Evolutionary conservation across 2,888 invertebrate species (phyloP).

Genomic region (Labia minor): DNA sequence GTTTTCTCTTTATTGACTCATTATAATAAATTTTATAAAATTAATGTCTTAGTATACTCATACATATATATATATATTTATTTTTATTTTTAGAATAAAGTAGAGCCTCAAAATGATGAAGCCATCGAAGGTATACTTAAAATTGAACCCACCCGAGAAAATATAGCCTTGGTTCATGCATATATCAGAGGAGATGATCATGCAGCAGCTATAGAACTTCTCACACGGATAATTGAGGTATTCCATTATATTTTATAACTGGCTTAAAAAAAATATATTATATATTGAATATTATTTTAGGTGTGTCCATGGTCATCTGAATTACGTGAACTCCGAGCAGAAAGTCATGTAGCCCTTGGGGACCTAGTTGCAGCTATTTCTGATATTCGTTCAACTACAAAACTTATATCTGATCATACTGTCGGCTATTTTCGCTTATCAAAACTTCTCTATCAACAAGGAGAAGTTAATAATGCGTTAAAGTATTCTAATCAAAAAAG

Average conservation of each 20-base stretch:
- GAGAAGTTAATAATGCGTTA: constrained; percentile 82
- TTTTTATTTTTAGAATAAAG: constrained; percentile 41
- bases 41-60: no score
- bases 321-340: constrained; percentile 74
- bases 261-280: not conserved
- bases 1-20: no score
- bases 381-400: constrained; percentile 82
- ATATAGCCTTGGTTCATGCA: constrained; percentile 53
- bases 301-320: constrained; percentile 79
- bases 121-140: constrained; percentile 57
- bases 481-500: constrained; percentile 43
- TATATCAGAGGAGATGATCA: constrained; percentile 45
- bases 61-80: no score
- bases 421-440: constrained; percentile 75
- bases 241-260: constrained; percentile 18
- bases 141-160: constrained; percentile 52
- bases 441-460: constrained; percentile 73
- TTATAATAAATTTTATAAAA: no score
- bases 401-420: constrained; percentile 85
- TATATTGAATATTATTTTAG: constrained; percentile 32
- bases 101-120: constrained; percentile 67
- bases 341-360: constrained; percentile 67
- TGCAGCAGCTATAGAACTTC: constrained; percentile 50
- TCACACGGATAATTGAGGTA: constrained; percentile 59
- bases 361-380: constrained; percentile 78